phyloP scores from a whole-genome alignment of 2,888 invertebrate species.

The Diloba caeruleocephala region DNA sequence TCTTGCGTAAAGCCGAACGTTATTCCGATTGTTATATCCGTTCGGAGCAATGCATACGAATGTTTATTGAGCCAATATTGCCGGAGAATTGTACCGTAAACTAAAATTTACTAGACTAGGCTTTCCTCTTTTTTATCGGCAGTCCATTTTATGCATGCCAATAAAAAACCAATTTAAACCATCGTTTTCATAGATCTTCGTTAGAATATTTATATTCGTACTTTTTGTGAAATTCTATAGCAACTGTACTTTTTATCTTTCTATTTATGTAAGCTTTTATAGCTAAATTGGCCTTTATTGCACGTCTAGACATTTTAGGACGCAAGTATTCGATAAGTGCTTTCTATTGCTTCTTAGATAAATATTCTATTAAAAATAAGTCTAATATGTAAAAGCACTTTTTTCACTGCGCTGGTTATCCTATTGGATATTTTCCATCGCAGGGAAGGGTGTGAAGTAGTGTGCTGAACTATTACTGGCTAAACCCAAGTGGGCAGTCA shows the following conservation, averaged over 20 bases:
- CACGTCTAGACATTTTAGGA: constrained; percentile 15
- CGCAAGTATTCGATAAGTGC: background rate
- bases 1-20: constrained; percentile 62
- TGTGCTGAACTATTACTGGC: no score
- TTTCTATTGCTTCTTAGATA: constrained; percentile 16
- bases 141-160: constrained; percentile 66
- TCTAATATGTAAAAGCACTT: no score
- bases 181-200: constrained; percentile 53
- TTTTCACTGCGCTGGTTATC: no score
- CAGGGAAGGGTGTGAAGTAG: no score
- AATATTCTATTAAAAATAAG: background rate
- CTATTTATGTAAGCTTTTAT: constrained; percentile 9
- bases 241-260: constrained; percentile 12
- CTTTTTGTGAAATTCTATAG: constrained; percentile 16
- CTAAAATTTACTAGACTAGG: constrained; percentile 76
- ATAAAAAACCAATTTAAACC: constrained; percentile 66
- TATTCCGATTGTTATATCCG: constrained; percentile 71
- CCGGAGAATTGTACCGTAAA: constrained; percentile 71
- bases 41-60: constrained; percentile 70
- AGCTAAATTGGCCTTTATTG: constrained; percentile 21
- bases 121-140: constrained; percentile 71
- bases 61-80: constrained; percentile 77
- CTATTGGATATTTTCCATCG: no score
- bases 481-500: no score
- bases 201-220: constrained; percentile 44